phyloP scores from a whole-genome alignment of 2,113 vertebrate genomes.

The Siniperca knerii region DNA sequence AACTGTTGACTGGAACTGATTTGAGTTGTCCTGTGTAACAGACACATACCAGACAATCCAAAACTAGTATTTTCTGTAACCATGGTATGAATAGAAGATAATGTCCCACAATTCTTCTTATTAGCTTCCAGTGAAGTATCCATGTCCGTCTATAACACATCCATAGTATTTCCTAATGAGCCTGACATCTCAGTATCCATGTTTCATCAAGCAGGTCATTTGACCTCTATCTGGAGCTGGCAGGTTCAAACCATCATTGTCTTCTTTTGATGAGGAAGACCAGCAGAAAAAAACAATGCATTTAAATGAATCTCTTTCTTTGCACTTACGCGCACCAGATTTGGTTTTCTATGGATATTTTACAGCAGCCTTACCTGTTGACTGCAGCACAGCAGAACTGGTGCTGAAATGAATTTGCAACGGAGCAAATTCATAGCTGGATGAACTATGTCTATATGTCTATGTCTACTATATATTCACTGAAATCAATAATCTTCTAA shows the following conservation, averaged over 20 bases:
- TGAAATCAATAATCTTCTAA: not conserved
- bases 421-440: not conserved
- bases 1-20: not conserved
- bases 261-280: constrained; percentile 15
- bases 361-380: too few species aligned
- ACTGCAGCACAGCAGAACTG: too few species aligned
- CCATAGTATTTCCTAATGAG: not conserved
- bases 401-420: too few species aligned
- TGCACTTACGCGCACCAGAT: too few species aligned
- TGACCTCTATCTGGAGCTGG: not conserved
- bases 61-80: not conserved
- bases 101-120: not conserved
- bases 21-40: not conserved
- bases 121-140: not conserved
- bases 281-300: not conserved
- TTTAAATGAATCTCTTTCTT: too few species aligned
- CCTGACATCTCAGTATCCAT: not conserved
- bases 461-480: not conserved
- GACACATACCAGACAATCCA: not conserved
- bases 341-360: too few species aligned
- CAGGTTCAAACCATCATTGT: not conserved
- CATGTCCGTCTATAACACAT: not conserved
- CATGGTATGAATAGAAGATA: not conserved
- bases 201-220: constrained; percentile 2
- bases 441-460: not conserved